phyloP scores from a whole-genome alignment of 2,113 vertebrate genomes.

The Tursiops truncatus region DNA sequence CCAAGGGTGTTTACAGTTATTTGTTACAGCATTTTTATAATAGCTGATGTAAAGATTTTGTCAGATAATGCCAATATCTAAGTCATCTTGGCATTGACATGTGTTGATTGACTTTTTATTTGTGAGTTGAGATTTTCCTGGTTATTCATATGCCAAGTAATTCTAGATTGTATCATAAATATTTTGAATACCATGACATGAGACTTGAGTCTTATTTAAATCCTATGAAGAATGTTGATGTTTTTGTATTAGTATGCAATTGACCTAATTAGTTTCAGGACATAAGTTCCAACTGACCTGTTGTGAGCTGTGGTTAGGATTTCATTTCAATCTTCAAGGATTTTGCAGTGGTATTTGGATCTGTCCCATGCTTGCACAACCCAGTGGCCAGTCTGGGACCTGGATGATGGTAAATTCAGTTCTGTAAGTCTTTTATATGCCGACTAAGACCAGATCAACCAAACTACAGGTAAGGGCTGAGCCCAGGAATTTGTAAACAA shows the following conservation, averaged over 20 bases:
- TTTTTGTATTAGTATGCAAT: not conserved
- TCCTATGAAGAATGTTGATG: not conserved
- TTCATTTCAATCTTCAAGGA: not conserved
- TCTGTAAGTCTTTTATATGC: not conserved
- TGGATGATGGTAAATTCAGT: not conserved
- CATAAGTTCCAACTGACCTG: not conserved
- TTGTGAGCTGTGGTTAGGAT: not conserved
- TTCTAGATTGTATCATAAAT: not conserved
- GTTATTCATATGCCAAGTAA: not conserved
- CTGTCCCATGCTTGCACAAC: not conserved
- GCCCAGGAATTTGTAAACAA: not conserved
- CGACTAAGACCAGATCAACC: not conserved
- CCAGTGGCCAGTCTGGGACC: not conserved
- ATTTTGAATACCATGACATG: not conserved
- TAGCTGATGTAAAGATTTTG: not conserved
- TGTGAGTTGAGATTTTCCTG: not conserved
- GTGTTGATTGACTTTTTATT: not conserved
- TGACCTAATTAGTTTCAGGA: not conserved
- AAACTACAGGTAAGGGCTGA: not conserved
- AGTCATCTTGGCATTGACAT: not conserved
- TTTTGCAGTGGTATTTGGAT: not conserved
- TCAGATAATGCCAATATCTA: not conserved
- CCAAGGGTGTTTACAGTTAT: not conserved
- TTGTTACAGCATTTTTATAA: not conserved
- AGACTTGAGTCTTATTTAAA: slow-evolving; percentile 19